Percentiles rank a stretch among this genome's conserved stretches.
Conservation (phyloP, 2,113 vertebrate genomes). For the Xenotilapia leptura region DNA sequence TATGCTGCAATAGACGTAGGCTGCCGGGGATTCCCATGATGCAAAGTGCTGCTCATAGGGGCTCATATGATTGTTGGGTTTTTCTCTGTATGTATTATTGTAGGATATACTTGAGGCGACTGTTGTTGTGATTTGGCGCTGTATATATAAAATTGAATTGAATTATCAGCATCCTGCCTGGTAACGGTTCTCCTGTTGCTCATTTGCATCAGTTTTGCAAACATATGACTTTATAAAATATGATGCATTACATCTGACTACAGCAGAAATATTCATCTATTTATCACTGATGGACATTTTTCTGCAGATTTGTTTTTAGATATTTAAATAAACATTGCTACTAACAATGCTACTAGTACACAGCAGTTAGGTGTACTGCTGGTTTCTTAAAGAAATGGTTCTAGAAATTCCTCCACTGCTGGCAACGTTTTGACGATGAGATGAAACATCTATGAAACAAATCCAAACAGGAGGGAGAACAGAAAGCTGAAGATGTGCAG, state of each 20-base stretch:
- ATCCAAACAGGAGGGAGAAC: neutral
- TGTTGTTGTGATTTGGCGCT: neutral
- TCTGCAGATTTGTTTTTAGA: neutral
- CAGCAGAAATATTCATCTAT: neutral
- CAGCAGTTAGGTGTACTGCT: neutral
- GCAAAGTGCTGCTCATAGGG: neutral
- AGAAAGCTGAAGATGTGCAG: neutral
- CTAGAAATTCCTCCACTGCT: neutral
- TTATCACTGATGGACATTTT: neutral
- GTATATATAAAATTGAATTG: neutral
- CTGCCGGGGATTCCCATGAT: accelerated
- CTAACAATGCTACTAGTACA: neutral
- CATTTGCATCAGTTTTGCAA: neutral
- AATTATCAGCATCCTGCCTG: accelerated
- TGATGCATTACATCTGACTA: neutral
- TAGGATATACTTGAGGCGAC: accelerated
- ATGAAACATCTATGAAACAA: neutral
- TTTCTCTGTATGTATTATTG: neutral
- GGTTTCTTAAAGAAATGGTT: neutral
- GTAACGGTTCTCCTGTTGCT: neutral
- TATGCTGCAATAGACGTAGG: accelerated
- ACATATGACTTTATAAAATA: neutral
- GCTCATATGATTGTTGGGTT: neutral
- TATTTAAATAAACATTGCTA: accelerated
- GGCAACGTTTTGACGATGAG: neutral